Base-by-base conservation (phyloP, 2,797 vertebrate species). In the Syncerus caffer region DNA sequence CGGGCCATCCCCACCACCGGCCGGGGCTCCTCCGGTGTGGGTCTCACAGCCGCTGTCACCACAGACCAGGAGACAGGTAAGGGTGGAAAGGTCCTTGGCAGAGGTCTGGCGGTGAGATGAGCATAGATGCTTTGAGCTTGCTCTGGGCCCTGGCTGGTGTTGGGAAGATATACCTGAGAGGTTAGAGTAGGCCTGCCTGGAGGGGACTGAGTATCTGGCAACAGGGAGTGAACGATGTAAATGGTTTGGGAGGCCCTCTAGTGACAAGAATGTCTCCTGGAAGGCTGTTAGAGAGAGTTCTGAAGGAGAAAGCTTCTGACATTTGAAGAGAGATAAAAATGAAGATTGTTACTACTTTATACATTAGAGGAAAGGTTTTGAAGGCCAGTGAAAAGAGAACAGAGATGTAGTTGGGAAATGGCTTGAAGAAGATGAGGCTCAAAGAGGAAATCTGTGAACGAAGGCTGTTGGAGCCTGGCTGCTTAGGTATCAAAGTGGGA, bases 31-130 rank as follows among this genome's bases (percentile, higher is more conserved):
- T 99, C 99, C 0, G 99, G 99, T 0, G 99, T 99, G 6, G 99
- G 99, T 94, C 98, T 99, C 93, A 99, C 99, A 0, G 99, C 99
- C 0, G 99, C 99, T 0, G 99, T 99, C 97, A 99, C 99, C 97
- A 99, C 99, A 0, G 99, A 99, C 98, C 99, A 99, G 97, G 99
- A 99, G 98, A 99, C 99, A 0, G 99, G 99, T 99, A 98, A 98
- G 98, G 38, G n/a, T 0, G 6, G 5, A 21, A 85, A 64, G 38
- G 29, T 83, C 29, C 57, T 11, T 55, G 6, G 13, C 6, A 10
- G 19, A 84, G 2, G 3, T 90, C 2, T 4, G 6, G 10, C 19
- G 6, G 62, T 67, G 89, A 90, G 19, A 31, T 31, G 6, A 60
- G 21, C 14, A 4, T n/a, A 15, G 53, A 21, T 38, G 38, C 23